Evolutionary conservation across 2,888 invertebrate species (phyloP).

Genomic region (Dorcus hopei): DNA sequence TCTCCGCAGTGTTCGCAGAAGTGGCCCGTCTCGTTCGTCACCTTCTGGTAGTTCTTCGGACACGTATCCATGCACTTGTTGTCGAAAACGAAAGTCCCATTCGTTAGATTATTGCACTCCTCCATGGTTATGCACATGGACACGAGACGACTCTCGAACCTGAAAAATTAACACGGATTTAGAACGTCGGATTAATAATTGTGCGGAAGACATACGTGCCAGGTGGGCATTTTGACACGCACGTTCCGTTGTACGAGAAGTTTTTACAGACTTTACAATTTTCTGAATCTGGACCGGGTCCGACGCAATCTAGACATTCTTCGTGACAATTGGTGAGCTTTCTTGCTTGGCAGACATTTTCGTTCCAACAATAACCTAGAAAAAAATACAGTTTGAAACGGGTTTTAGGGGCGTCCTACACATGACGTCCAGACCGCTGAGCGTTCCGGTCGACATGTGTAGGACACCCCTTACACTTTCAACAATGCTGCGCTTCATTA

Average conservation of each 20-base stretch:
- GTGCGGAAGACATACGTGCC: conserved; percentile 56
- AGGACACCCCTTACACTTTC: background rate
- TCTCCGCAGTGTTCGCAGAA: conserved; percentile 38
- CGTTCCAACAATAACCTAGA: conserved; percentile 51
- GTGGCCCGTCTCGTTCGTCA: conserved; percentile 25
- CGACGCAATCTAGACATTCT: conserved; percentile 75
- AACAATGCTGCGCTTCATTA: background rate
- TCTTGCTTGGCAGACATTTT: conserved; percentile 52
- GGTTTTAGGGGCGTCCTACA: background rate
- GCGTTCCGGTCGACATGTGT: too few species aligned
- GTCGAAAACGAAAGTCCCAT: conserved; percentile 48
- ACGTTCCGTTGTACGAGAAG: conserved; percentile 45
- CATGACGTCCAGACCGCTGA: too few species aligned
- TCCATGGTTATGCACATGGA: conserved; percentile 62
- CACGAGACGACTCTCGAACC: conserved; percentile 29
- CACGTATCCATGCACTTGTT: conserved; percentile 65
- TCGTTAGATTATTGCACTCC: conserved; percentile 58
- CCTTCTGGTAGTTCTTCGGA: conserved; percentile 55
- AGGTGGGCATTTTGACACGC: conserved; percentile 57
- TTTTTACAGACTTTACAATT: conserved; percentile 54
- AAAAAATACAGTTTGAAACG: conserved; percentile 9
- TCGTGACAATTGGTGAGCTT: conserved; percentile 59
- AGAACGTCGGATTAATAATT: background rate
- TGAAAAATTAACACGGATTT: conserved; percentile 24
- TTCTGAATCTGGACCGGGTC: conserved; percentile 44